Conservation (phyloP, 1,140 invertebrate species). For the Thalassaphorura encarpata region DNA sequence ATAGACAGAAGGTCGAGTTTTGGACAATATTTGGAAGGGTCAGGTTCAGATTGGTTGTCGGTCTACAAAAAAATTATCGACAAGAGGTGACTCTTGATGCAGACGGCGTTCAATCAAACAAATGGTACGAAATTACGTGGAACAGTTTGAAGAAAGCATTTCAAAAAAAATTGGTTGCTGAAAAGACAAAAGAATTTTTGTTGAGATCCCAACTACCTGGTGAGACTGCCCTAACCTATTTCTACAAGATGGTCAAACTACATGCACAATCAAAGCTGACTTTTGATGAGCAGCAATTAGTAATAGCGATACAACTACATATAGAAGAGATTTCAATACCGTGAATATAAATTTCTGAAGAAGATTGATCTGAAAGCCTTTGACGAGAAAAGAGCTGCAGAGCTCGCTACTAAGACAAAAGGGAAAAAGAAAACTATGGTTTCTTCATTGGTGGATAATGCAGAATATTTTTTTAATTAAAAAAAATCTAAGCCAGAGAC, state of each 20-base stretch:
- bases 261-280: not conserved
- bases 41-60: too few species aligned
- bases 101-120: not conserved
- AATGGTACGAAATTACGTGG: not conserved
- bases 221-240: not conserved
- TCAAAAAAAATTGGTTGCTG: not conserved
- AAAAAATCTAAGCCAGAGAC: too few species aligned
- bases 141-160: not conserved
- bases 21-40: too few species aligned
- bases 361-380: not conserved
- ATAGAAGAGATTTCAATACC: not conserved
- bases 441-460: too few species aligned
- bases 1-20: too few species aligned
- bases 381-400: not conserved
- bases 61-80: too few species aligned
- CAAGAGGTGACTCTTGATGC: not conserved
- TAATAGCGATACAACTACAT: too few species aligned
- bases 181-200: not conserved
- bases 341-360: not conserved
- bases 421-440: too few species aligned
- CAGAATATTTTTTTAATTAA: too few species aligned
- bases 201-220: not conserved
- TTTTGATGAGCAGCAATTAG: not conserved
- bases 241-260: not conserved
- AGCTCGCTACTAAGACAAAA: too few species aligned